Evolutionary conservation across 2,888 invertebrate species (phyloP).

Genomic region (Tridacna gigas): DNA sequence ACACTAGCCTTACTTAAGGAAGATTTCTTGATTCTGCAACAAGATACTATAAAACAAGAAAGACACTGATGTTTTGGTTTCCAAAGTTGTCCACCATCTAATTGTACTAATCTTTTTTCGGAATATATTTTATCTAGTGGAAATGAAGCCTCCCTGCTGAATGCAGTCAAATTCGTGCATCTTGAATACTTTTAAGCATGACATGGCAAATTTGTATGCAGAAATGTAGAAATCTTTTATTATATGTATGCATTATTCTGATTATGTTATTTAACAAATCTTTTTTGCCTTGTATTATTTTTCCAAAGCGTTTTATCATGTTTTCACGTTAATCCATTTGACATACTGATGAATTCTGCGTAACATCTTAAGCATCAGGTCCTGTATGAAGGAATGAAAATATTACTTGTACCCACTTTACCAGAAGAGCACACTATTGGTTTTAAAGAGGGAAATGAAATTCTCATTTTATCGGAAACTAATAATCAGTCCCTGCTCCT

Average conservation of each 20-base stretch:
- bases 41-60: constrained; percentile 19
- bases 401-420: too few relatives aligned
- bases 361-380: too few relatives aligned
- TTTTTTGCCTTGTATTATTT: neutral
- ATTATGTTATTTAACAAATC: neutral
- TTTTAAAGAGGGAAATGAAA: too few relatives aligned
- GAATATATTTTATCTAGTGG: constrained; percentile 12
- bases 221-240: constrained; percentile 25
- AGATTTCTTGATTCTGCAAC: neutral
- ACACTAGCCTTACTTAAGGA: neutral
- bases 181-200: constrained; percentile 1
- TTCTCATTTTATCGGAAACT: too few relatives aligned
- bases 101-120: neutral
- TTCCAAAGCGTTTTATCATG: too few relatives aligned
- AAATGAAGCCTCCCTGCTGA: neutral
- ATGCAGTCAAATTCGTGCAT: constrained; percentile 20
- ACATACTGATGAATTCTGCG: too few relatives aligned
- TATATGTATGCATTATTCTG: constrained; percentile 6
- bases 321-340: too few relatives aligned
- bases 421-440: too few relatives aligned
- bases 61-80: constrained; percentile 1
- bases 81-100: constrained; percentile 14
- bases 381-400: too few relatives aligned
- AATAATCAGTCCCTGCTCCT: too few relatives aligned
- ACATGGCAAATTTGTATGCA: constrained; percentile 11